Evolutionary conservation across 2,113 vertebrate genomes (phyloP), one percentile per base, ranked within the genome.

Genomic region (Notarius lentiginosus): DNA sequence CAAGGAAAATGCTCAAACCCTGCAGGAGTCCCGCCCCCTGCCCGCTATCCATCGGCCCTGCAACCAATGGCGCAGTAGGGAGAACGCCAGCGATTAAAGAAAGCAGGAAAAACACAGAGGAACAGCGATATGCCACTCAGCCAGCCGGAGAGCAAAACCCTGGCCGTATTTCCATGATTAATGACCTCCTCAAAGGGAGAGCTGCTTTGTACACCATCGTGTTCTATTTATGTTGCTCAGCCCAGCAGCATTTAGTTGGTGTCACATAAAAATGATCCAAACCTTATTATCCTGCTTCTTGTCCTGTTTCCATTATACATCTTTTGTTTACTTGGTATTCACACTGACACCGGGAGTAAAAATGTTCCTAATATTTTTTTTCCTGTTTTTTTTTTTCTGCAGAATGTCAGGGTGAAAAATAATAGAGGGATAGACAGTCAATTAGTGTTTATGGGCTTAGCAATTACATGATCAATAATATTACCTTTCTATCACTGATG

Each of bases 1-100:
- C 84, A 82, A 80, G 89, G 12, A 86, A 66, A 30, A 60, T 1
- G 89, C 88, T 86, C 89, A 34, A 86, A 90, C 91, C 91, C 92
- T 86, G 91, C 91, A 90, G 92, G 88, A 90, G 90, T 90, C 72
- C 88, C 87, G 15, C 63, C 88, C 83, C 72, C 56, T 84, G 79
- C 55, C 83, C 82, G 85, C 86, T 47, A 53, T 91, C 91, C 92
- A 89, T 82, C 90, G 91, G 91, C 90, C 92, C 91, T 84, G 89
- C 89, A 92, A 93, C 92, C 92, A 92, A 90, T 90, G 90, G 87
- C 89, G 86, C 91, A 91, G 87, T 84, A 63, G 88, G 83, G 51
- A 86, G 83, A 79, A 75, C 65, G 66, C 5, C 24, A 53, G 79
- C 88, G 86, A 84, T 86, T 89, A 90, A 77, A 88, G 86, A 88